These are phyloP conservation scores for Tricholauxania praeusta DNA, from an alignment of 2,888 invertebrate species.

Conservation along the genomic window DNA sequence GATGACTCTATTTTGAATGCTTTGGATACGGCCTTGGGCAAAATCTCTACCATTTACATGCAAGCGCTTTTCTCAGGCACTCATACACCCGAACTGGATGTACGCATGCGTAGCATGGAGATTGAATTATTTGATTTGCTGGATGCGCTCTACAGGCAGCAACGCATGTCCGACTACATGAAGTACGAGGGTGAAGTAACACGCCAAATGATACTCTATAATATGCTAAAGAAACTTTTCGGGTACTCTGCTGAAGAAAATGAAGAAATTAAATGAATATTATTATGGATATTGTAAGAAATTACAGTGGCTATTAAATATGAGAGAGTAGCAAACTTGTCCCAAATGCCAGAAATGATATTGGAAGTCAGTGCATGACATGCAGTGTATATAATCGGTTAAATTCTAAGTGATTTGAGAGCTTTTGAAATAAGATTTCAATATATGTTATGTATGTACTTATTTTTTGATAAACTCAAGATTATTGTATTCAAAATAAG, in stretches of 20 bases:
- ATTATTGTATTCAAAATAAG: too few relatives aligned
- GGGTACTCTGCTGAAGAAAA: constrained; percentile 54
- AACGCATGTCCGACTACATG: constrained; percentile 60
- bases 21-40: constrained; percentile 54
- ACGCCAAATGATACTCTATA: constrained; percentile 61
- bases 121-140: constrained; percentile 58
- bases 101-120: constrained; percentile 54
- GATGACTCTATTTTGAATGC: constrained; percentile 52
- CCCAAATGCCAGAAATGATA: too few relatives aligned
- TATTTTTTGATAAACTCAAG: too few relatives aligned
- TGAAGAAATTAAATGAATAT: constrained; percentile 37
- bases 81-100: constrained; percentile 56
- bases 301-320: too few relatives aligned
- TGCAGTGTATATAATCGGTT: too few relatives aligned
- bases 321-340: too few relatives aligned
- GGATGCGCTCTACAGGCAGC: constrained; percentile 55
- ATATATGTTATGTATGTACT: too few relatives aligned
- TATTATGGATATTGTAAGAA: too few relatives aligned
- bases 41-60: constrained; percentile 58
- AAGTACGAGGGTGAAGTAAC: constrained; percentile 61
- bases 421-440: too few relatives aligned
- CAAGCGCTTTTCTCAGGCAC: constrained; percentile 61
- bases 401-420: too few relatives aligned
- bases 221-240: constrained; percentile 60
- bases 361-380: too few relatives aligned